A percentile compares a stretch with the other conserved stretches of the same genome.
These are phyloP conservation scores for Drosophila leontia DNA, from an alignment of 1,140 invertebrate genomes.

Conservation along the genomic window DNA sequence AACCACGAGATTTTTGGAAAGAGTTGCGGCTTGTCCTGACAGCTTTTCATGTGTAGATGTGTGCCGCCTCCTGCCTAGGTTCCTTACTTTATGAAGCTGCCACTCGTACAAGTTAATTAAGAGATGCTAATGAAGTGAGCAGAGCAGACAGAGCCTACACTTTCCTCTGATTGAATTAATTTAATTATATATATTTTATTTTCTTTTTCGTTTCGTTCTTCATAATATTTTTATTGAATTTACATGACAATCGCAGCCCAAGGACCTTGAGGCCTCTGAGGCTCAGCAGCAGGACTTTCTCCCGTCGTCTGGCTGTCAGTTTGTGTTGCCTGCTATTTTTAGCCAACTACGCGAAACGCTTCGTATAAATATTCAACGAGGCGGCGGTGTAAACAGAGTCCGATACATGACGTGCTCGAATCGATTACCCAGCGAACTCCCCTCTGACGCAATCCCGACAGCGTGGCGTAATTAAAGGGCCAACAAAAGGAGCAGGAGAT, in stretches of 20 bases:
- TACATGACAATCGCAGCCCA: constrained; percentile 69
- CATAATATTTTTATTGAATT: constrained; percentile 78
- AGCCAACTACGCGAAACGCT: constrained; percentile 58
- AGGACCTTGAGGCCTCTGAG: constrained; percentile 31
- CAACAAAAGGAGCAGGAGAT: constrained; percentile 29
- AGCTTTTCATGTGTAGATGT: constrained; percentile 34
- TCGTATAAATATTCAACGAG: constrained; percentile 65
- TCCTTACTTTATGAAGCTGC: background rate
- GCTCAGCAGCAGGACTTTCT: constrained; percentile 29
- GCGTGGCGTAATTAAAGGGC: constrained; percentile 67
- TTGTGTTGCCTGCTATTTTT: constrained; percentile 61
- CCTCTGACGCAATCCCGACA: constrained; percentile 61
- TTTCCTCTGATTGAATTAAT: constrained; percentile 13
- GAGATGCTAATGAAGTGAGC: constrained; percentile 75
- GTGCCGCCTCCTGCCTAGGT: constrained; percentile 14
- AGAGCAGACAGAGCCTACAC: background rate
- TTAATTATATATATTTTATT: constrained; percentile 10
- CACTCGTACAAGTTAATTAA: constrained; percentile 71
- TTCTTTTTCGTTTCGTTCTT: constrained; percentile 15
- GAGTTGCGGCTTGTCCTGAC: constrained; percentile 56
- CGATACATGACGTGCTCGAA: constrained; percentile 55
- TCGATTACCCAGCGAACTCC: constrained; percentile 42
- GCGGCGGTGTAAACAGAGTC: constrained; percentile 61
- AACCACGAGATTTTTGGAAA: constrained; percentile 57
- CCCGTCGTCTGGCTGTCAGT: constrained; percentile 22